Base-by-base conservation (phyloP, 2,113 vertebrate genomes). In the Oceanodroma tethys region DNA sequence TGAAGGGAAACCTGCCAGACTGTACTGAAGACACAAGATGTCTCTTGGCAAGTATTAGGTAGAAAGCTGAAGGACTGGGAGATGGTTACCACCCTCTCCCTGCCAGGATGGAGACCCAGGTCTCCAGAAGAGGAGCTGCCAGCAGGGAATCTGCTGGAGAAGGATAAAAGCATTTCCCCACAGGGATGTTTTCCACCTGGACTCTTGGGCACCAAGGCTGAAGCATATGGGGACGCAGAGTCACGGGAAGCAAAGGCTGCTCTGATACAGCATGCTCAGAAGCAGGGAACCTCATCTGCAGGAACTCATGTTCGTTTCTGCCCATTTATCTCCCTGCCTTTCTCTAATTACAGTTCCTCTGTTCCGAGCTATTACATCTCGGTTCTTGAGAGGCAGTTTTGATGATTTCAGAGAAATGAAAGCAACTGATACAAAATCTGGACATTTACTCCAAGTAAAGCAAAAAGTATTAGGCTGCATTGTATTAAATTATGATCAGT, bases 381-480 rank as follows among this genome's bases (percentile, higher is more conserved):
- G 17, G 65, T 6, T 85, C 75, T 88, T 40, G 48, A 75, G 45
- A 93, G 47, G 50, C 56, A 86, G 55, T 90, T 74, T 19, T n/a
- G 73, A 87, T 65, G 25, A 94, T 66, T 92, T 88, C 94, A 95
- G 85, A 92, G 65, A 83, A 92, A 94, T 42, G 17, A 88, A 94
- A 81, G 70, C 82, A 47, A 67, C 62, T 16, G 81, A 84, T 38
- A 89, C 34, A 91, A 56, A 88, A 73, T 18, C 62, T 88, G 38
- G 60, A 42, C n/a, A 13, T n/a, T 59, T 38, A 38, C 34, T 66
- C 19, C 38, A 62, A 74, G 22, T 12, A 78, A 78, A 87, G n/a
- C 38, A 55, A 25, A 29, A 79, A n/a, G 2, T 8, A 45, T 14
- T 15, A 47, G 40, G 47, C 18, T 48, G 48, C 43, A 30, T 27